These are phyloP conservation scores for Hyposmocoma kahamanoa DNA, from an alignment of 1,140 invertebrate genomes.

Conservation along the genomic window DNA sequence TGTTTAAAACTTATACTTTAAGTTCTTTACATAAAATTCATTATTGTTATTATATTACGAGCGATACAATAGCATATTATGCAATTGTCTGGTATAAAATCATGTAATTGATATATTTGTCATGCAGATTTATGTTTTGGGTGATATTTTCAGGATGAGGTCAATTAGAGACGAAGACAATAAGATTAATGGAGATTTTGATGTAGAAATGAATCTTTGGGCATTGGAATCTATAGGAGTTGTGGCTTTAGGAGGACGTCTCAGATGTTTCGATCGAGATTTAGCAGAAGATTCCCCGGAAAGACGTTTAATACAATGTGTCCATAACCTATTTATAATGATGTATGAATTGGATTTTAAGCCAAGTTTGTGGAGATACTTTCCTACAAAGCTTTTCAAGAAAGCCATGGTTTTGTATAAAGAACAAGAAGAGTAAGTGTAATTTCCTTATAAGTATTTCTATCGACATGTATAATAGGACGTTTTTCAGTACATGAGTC, in stretches of 20 bases:
- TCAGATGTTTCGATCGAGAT: constrained; percentile 75
- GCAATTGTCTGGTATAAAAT: no score
- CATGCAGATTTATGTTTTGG: no score
- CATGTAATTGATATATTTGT: no score
- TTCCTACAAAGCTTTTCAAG: constrained; percentile 74
- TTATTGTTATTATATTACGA: no score
- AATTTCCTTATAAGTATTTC: no score
- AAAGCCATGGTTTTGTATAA: constrained; percentile 67
- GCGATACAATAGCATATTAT: no score
- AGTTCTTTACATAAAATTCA: no score
- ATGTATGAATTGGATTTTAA: constrained; percentile 76
- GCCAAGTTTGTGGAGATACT: constrained; percentile 77
- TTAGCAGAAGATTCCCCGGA: constrained; percentile 73
- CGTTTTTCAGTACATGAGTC: no score
- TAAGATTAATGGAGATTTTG: constrained; percentile 75
- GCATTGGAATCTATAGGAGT: constrained; percentile 80
- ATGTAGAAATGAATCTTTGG: constrained; percentile 80
- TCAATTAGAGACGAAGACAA: constrained; percentile 67
- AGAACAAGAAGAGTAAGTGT: constrained; percentile 24
- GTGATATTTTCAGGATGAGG: constrained; percentile 76
- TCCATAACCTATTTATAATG: constrained; percentile 76
- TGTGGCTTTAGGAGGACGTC: constrained; percentile 79
- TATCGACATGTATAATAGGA: no score
- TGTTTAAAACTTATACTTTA: no score
- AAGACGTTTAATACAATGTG: constrained; percentile 75